These are phyloP conservation scores for Pomatorhinus ruficollis DNA, from an alignment of 2,113 vertebrate species.

Conservation along the genomic window DNA sequence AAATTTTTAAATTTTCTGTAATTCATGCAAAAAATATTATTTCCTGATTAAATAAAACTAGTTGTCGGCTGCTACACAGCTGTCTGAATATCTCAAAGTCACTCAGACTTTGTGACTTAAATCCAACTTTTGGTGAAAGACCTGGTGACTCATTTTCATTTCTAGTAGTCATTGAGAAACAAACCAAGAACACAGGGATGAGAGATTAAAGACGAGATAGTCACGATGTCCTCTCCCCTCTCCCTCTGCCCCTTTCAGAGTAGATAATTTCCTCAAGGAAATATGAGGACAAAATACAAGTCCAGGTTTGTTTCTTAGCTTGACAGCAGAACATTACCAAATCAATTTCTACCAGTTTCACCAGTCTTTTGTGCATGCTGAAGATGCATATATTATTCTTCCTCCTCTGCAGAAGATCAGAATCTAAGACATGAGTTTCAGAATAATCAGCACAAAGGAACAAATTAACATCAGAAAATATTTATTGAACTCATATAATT, in stretches of 20 bases:
- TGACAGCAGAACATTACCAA: background rate
- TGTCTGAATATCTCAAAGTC: background rate
- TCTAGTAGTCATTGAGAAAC: background rate
- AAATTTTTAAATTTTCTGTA: background rate
- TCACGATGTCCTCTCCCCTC: background rate
- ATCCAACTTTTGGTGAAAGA: background rate
- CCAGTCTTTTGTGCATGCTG: background rate
- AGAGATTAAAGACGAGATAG: background rate
- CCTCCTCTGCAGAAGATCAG: background rate
- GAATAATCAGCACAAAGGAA: background rate
- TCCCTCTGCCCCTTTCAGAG: accelerated
- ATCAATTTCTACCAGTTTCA: background rate
- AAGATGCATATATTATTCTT: background rate
- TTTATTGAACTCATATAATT: background rate
- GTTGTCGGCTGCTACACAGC: background rate
- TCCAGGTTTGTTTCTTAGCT: background rate
- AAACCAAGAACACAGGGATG: background rate
- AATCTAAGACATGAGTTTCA: background rate
- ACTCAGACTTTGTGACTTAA: background rate
- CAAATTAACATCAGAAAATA: background rate
- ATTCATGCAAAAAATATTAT: background rate
- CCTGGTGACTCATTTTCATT: background rate
- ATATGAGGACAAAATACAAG: background rate
- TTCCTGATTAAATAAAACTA: background rate
- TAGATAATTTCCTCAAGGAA: background rate